Percentiles rank a stretch among this genome's conserved stretches.
Conservation (phyloP, 2,113 vertebrate genomes). For the Saguinus imperator region DNA sequence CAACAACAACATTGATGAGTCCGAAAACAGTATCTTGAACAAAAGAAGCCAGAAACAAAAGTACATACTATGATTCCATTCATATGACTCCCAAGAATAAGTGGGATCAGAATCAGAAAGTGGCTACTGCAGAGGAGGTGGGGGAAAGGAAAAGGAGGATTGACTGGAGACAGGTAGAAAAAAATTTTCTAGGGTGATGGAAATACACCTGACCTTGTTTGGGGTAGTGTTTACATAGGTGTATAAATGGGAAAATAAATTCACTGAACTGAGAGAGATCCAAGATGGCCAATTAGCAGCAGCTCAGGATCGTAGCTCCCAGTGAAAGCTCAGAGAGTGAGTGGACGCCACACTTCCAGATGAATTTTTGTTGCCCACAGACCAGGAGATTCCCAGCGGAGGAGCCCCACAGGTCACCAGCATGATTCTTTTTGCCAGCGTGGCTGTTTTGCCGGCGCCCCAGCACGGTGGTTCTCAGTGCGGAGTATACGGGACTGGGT, state of each 20-base stretch:
- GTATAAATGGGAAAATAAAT: not conserved
- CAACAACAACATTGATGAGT: not conserved
- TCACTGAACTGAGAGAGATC: not conserved
- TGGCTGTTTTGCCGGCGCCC: too few species aligned
- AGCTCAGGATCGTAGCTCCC: too few species aligned
- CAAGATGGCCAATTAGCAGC: too few species aligned
- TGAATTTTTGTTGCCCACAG: too few species aligned
- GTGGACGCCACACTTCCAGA: too few species aligned
- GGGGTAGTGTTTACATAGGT: not conserved
- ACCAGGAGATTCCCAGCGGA: too few species aligned
- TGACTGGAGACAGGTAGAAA: not conserved
- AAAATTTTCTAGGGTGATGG: not conserved
- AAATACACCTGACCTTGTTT: not conserved
- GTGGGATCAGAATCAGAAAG: not conserved
- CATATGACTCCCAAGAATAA: not conserved
- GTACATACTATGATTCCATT: not conserved
- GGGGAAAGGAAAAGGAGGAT: not conserved
- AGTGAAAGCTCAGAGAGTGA: too few species aligned
- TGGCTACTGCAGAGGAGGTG: not conserved
- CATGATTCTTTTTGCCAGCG: too few species aligned
- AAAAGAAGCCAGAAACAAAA: not conserved
- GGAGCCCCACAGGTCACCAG: too few species aligned
- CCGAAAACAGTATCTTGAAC: not conserved
- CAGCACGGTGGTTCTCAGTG: too few species aligned
- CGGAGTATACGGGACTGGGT: too few species aligned